Conservation (phyloP, 2,797 vertebrate species). For the Poeciliopsis infans region DNA sequence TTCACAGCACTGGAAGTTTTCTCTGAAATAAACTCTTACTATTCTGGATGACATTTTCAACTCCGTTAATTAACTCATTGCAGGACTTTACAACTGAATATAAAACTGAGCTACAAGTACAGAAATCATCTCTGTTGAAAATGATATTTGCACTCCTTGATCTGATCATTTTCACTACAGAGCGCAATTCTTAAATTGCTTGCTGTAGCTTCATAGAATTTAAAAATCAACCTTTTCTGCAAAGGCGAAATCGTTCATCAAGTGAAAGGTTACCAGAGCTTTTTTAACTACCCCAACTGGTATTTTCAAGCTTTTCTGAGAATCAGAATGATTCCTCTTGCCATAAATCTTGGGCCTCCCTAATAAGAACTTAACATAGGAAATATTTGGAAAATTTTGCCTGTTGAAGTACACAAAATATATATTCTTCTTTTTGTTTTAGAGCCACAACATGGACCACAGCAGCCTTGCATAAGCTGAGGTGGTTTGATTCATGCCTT, state of each 20-base stretch:
- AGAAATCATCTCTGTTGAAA: neutral
- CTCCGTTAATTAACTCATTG: neutral
- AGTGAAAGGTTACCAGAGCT: neutral
- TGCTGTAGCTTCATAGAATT: neutral
- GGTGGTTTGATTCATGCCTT: neutral
- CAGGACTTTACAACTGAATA: neutral
- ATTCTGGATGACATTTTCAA: neutral
- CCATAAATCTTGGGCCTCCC: neutral
- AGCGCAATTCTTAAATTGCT: conserved; percentile 7
- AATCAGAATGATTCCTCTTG: neutral
- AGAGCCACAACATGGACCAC: neutral
- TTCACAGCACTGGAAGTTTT: neutral
- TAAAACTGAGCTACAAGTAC: neutral
- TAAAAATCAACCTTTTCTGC: conserved; percentile 8
- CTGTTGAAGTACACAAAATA: neutral
- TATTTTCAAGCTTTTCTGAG: neutral
- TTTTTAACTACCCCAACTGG: neutral
- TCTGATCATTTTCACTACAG: neutral
- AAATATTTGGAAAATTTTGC: neutral
- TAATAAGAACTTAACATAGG: neutral
- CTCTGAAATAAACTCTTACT: neutral
- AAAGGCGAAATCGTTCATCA: conserved; percentile 2
- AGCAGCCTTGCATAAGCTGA: neutral
- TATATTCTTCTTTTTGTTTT: neutral
- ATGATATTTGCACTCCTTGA: neutral